Evolutionary conservation across 2,888 invertebrate genomes (phyloP).

Genomic region (Limnephilus auricula): DNA sequence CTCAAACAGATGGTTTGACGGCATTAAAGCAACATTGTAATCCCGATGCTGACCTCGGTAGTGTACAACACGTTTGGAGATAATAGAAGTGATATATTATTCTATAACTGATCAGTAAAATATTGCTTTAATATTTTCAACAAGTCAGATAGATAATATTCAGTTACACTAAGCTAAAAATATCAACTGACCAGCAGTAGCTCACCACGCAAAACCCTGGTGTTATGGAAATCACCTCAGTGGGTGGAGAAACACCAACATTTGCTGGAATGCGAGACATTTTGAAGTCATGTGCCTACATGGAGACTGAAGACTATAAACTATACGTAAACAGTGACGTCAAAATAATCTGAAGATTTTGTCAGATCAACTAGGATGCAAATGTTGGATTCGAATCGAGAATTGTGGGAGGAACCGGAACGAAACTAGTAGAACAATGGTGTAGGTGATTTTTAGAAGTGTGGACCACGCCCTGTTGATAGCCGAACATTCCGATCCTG

Average conservation of each 20-base stretch:
- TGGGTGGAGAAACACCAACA: not conserved
- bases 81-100: not conserved
- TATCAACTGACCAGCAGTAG: not conserved
- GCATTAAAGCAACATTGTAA: no score
- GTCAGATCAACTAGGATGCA: not conserved
- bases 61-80: not conserved
- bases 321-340: not conserved
- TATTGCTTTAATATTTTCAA: not conserved
- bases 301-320: not conserved
- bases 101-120: not conserved
- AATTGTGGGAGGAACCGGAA: not conserved
- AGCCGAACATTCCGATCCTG: not conserved
- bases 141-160: not conserved
- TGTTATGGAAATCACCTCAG: conserved; percentile 3
- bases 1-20: not conserved
- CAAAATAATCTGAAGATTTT: not conserved
- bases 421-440: not conserved
- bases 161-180: not conserved
- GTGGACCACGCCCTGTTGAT: not conserved
- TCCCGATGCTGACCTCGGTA: not conserved
- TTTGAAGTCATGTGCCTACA: not conserved
- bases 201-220: conserved; percentile 6
- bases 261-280: not conserved
- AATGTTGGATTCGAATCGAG: not conserved
- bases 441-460: not conserved